These are phyloP conservation scores for Arbacia lixula DNA, from an alignment of 53 echinoderm and acorn worm species.

Conservation along the genomic window DNA sequence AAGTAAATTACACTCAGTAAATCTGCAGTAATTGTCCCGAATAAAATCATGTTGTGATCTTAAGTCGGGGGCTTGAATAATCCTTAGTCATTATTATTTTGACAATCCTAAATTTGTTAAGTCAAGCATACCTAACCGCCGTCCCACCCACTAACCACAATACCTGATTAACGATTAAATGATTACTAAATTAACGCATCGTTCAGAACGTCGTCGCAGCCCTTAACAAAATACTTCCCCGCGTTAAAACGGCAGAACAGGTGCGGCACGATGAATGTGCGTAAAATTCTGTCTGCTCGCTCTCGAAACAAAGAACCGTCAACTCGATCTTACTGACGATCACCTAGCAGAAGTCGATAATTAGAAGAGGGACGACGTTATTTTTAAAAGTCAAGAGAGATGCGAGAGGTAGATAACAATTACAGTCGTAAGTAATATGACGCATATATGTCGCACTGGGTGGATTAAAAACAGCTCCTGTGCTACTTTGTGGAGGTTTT, in stretches of 20 bases:
- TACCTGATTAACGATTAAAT: too few relatives aligned
- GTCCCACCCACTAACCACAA: too few relatives aligned
- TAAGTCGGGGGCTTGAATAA: too few relatives aligned
- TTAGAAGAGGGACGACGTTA: constrained; percentile 13
- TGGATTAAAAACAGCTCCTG: constrained; percentile 2
- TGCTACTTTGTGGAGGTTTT: not conserved
- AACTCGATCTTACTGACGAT: not conserved
- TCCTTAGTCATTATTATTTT: too few relatives aligned
- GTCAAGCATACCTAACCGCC: too few relatives aligned
- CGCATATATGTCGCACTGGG: not conserved
- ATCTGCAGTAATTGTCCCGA: too few relatives aligned
- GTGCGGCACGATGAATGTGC: constrained; percentile 4
- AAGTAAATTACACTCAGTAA: too few relatives aligned
- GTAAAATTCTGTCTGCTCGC: not conserved
- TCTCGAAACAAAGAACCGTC: not conserved
- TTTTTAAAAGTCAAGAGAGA: not conserved
- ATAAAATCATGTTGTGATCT: too few relatives aligned
- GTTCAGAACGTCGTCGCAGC: not conserved
- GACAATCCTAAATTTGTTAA: too few relatives aligned
- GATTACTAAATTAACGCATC: too few relatives aligned
- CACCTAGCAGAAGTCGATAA: constrained; percentile 12
- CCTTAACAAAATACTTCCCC: not conserved
- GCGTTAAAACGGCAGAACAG: not conserved
- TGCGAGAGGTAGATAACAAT: constrained; percentile 4
- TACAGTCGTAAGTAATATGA: not conserved